Percentiles rank a stretch among this genome's conserved stretches.
Evolutionary conservation across 2,113 vertebrate genomes (phyloP).

Genomic region (Nesospiza acunhae): DNA sequence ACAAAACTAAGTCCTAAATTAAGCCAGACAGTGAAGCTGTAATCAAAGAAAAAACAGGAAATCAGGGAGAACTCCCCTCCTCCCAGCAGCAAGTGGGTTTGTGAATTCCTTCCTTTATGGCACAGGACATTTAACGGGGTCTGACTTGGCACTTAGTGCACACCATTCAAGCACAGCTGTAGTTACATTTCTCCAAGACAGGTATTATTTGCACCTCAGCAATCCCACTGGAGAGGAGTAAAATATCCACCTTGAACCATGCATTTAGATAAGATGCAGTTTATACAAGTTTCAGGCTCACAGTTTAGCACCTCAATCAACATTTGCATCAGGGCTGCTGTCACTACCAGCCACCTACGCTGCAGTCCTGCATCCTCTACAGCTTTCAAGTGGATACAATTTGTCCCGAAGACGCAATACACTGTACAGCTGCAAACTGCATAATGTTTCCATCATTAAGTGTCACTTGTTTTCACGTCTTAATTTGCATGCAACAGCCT

Average conservation of each 20-base stretch:
- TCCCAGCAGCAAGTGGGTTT: neutral
- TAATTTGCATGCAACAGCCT: conserved; percentile 61
- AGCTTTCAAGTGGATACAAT: conserved; percentile 57
- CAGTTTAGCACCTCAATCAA: neutral
- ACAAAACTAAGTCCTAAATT: neutral
- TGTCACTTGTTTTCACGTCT: conserved; percentile 54
- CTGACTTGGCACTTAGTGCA: neutral
- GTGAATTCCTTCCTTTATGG: neutral
- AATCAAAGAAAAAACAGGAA: neutral
- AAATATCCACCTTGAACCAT: neutral
- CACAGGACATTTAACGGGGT: neutral
- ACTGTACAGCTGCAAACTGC: conserved; percentile 54
- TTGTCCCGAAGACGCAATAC: neutral
- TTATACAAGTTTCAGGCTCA: neutral
- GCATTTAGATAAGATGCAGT: neutral
- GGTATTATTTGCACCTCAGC: neutral
- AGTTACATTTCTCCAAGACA: neutral
- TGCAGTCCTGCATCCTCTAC: neutral
- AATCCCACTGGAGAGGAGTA: neutral
- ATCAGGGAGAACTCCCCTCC: neutral
- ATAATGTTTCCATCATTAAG: conserved; percentile 53
- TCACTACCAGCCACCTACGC: conserved; percentile 44
- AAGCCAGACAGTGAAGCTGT: neutral
- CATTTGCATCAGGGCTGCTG: conserved; percentile 6
- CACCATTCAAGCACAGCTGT: neutral